Percentiles rank a stretch among this genome's conserved stretches.
phyloP scores from a whole-genome alignment of 2,797 vertebrate genomes.

The Dermochelys coriacea region DNA sequence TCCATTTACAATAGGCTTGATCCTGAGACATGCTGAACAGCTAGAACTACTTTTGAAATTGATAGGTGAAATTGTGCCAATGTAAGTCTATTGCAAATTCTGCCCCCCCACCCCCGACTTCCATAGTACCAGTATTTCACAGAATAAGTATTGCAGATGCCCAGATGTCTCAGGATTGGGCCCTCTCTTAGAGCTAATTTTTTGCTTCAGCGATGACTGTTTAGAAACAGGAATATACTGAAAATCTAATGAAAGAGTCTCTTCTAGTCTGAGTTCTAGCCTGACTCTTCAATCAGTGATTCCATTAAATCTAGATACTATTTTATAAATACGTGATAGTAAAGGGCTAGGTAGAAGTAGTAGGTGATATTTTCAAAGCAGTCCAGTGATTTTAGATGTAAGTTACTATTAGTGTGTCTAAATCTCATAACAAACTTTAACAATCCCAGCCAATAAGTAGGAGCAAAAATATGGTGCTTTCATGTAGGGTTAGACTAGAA shows the following conservation, averaged over 20 bases:
- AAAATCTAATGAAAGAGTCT: not conserved
- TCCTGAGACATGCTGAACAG: not conserved
- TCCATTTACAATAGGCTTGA: not conserved
- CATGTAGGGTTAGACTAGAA: not conserved
- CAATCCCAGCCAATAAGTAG: not conserved
- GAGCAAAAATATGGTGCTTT: not conserved
- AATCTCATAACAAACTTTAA: not conserved
- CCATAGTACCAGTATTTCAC: not conserved
- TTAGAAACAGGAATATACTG: not conserved
- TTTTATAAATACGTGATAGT: not conserved
- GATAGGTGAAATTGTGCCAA: not conserved
- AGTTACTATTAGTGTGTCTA: not conserved
- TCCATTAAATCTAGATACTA: not conserved
- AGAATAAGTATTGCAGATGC: not conserved
- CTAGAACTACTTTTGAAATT: not conserved
- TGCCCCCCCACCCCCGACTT: not conserved
- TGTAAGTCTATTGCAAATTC: not conserved
- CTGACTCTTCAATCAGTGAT: not conserved
- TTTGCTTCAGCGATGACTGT: not conserved
- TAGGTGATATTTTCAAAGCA: conserved; percentile 16
- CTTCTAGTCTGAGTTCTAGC: not conserved
- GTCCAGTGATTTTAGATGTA: not conserved
- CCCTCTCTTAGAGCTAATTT: not conserved
- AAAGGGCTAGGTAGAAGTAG: conserved; percentile 28
- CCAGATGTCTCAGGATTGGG: not conserved